Base-by-base conservation (phyloP, 1,140 invertebrate genomes). In the Euura lappo region DNA sequence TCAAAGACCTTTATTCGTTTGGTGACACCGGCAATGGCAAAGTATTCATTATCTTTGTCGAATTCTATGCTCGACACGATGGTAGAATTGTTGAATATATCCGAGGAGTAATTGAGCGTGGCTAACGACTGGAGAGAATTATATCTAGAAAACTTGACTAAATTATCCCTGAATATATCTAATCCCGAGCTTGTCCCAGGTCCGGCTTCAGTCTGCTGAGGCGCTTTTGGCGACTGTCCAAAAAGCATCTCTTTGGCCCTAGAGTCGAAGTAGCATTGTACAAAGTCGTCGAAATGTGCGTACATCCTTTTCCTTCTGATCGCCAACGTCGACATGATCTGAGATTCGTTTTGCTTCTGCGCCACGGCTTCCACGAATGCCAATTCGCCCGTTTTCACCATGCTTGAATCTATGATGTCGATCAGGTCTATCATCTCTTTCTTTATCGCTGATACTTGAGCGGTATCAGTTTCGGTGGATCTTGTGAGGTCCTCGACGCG, bases 31-130 rank as follows among this genome's bases (percentile, higher is more conserved):
- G 97, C 97, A 77, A 99, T 97, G 0, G 97, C 97, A 88, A 99
- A 98, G 86, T 94, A 97, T 88, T 99, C 97, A 84, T 96, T 95
- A 85, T 99, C 97, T 86, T 97, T 96, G 82, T 99, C 97, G 88
- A 99, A 99, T 86, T 99, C 97, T 78, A 99, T 98, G 77, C 96
- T 97, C 6, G 97, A 98, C 0, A 98, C 97, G 79, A 99, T 99
- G 43, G 95, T 98, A 1, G 96, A 96, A 81, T 93, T 94, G 80
- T 95, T 96, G 79, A 94, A 93, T 13, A 95, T 92, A 86, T 98
- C 97, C 78, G 92, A 94, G 65, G 96, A 95, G 84, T 98, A 99
- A 77, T 96, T 96, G 2, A 99, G 87, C 2, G 96, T 96, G 2
- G 96, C 96, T 7, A 98, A 87, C 10, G 94, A 92, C 45, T 94